Evolutionary conservation across 2,888 invertebrate genomes (phyloP).

Genomic region (Lumbricus terrestris): DNA sequence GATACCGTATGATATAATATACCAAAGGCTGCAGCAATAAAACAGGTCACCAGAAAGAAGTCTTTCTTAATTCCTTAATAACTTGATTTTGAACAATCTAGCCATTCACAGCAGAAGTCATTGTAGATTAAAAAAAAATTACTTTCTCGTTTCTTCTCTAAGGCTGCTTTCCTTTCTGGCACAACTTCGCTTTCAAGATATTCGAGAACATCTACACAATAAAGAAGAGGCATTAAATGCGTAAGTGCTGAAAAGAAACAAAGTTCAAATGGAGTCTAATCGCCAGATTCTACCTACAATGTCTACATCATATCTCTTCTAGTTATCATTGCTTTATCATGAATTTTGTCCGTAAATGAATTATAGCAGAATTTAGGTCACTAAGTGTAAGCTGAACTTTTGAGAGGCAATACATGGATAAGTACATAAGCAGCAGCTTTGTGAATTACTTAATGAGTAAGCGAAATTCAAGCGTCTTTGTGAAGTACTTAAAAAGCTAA

Average conservation of each 20-base stretch:
- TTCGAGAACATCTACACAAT: not conserved
- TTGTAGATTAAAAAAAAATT: not conserved
- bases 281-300: not conserved
- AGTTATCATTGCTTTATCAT: not conserved
- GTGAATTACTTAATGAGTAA: too few relatives aligned
- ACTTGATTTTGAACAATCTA: not conserved
- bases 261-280: too few relatives aligned
- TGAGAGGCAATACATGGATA: too few relatives aligned
- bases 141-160: not conserved
- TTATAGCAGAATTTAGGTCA: not conserved
- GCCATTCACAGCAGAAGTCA: not conserved
- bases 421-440: too few relatives aligned
- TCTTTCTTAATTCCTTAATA: not conserved
- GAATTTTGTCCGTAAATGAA: not conserved
- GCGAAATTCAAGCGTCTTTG: too few relatives aligned
- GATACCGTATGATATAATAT: too few relatives aligned
- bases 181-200: not conserved
- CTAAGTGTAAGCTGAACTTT: not conserved
- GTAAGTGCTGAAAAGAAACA: too few relatives aligned
- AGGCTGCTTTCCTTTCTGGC: not conserved
- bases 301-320: not conserved
- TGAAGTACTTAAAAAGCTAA: too few relatives aligned
- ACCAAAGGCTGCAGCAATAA: too few relatives aligned
- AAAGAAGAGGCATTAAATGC: not conserved
- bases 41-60: not conserved